Evolutionary conservation across 2,797 vertebrate genomes (phyloP).

Genomic region (Saxicola maurus): DNA sequence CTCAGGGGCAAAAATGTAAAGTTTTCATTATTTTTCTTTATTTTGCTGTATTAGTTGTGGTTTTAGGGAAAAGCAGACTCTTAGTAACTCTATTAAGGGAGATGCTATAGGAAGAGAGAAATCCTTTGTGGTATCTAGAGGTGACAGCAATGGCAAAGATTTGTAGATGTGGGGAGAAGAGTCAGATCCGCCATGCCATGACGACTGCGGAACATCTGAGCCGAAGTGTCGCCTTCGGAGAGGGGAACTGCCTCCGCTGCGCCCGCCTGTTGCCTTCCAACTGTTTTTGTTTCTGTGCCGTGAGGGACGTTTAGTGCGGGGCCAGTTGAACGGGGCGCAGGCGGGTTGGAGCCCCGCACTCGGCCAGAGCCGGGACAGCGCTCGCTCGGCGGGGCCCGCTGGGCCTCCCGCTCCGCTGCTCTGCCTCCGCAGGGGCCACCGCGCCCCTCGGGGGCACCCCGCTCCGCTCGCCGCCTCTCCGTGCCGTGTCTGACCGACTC

Average conservation of each 20-base stretch:
- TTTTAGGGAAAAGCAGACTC: background rate
- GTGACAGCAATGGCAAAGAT: background rate
- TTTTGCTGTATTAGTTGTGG: background rate
- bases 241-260: background rate
- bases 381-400: background rate
- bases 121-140: background rate
- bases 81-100: background rate
- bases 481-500: accelerated
- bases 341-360: no score
- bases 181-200: background rate
- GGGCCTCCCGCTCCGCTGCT: background rate
- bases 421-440: background rate
- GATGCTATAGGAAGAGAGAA: background rate
- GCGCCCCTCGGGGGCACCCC: accelerated
- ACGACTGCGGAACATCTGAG: background rate
- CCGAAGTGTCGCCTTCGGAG: background rate
- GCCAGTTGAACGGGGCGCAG: background rate
- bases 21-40: background rate
- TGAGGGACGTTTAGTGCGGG: background rate
- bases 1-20: accelerated
- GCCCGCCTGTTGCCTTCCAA: background rate
- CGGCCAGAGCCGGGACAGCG: accelerated
- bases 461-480: accelerated
- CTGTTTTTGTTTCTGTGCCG: background rate
- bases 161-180: background rate